Evolutionary conservation across 2,113 vertebrate genomes (phyloP).

Genomic region (Baryphthengus martii): DNA sequence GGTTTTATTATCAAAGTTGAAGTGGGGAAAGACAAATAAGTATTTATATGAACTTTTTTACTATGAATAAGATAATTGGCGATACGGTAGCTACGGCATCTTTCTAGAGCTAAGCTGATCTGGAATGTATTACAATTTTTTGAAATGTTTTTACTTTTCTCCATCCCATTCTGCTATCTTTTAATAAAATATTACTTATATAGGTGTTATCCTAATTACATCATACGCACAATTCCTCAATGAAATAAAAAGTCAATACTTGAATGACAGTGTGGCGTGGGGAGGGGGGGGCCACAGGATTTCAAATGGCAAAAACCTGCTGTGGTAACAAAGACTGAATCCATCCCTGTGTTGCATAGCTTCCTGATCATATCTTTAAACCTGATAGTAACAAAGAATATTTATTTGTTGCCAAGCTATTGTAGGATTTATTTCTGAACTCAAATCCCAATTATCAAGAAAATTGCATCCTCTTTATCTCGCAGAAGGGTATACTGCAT

Average conservation of each 20-base stretch:
- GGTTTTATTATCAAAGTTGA: constrained; percentile 21
- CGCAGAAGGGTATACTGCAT: constrained; percentile 60
- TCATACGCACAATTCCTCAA: constrained; percentile 24
- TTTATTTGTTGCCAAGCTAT: constrained; percentile 70
- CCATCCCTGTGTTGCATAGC: constrained; percentile 49
- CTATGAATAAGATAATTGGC: neutral
- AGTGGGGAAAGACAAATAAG: neutral
- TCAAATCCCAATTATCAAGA: constrained; percentile 69
- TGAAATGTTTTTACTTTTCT: constrained; percentile 27
- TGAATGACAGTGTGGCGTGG: constrained; percentile 15
- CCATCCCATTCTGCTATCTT: constrained; percentile 38
- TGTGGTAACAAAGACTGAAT: constrained; percentile 61
- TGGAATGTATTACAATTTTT: neutral
- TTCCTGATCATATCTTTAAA: constrained; percentile 68
- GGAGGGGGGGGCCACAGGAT: neutral
- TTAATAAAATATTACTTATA: constrained; percentile 62
- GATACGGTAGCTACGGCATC: neutral
- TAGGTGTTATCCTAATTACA: constrained; percentile 64
- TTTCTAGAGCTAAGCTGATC: neutral
- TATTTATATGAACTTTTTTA: constrained; percentile 23
- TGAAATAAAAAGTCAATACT: constrained; percentile 67
- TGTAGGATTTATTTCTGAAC: constrained; percentile 71
- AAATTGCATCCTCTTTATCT: constrained; percentile 73
- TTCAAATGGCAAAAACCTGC: constrained; percentile 57
- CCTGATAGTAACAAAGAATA: constrained; percentile 65